Base-by-base conservation (phyloP, 1,140 invertebrate genomes). In the Lepidurus couesii region DNA sequence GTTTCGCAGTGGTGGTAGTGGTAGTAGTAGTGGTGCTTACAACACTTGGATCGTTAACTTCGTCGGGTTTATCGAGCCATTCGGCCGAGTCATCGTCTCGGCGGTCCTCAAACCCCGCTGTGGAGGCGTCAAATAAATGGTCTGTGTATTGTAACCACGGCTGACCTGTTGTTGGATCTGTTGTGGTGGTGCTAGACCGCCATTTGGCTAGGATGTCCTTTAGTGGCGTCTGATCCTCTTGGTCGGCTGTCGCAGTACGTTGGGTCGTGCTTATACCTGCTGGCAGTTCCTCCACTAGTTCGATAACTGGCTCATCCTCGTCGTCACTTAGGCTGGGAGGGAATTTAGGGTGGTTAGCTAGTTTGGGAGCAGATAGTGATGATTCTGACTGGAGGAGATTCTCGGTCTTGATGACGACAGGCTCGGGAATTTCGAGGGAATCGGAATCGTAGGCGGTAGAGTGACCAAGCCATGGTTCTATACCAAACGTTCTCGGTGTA, bases 81-180 rank as follows among this genome's bases (percentile, higher is more conserved):
- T 65, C 53, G 6, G 8, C 7, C 53, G 53, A 65, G 53, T 65
- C 53, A 21, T 65, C 21, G n/a, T 16, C 21, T 11, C 6, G 53
- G 21, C 53, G 16, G 53, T 65, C 21, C 21, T 65, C 53, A 7
- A 21, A 16, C 16, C 53, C 21, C 9, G 13, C 34, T 34, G 34
- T 16, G 13, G 53, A 21, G 53, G 9, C 53, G 9, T 65, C 53
- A 65, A 65, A 65, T 65, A 65, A 65, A 65, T 65, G 53, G 6
- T 65, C 53, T 65, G 53, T 65, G 13, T 65, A 65, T 21, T 65
- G 53, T 13, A 65, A 65, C 53, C 53, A 65, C 21, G 53, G 53
- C 53, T 65, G 53, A 16, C 53, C 53, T 65, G 21, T 65, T 16
- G 16, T 13, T 16, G 16, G 16, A 16, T 13, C 21, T 65, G 53